phyloP scores from a whole-genome alignment of 2,888 invertebrate genomes.

The Callyntrura guangdongensis region DNA sequence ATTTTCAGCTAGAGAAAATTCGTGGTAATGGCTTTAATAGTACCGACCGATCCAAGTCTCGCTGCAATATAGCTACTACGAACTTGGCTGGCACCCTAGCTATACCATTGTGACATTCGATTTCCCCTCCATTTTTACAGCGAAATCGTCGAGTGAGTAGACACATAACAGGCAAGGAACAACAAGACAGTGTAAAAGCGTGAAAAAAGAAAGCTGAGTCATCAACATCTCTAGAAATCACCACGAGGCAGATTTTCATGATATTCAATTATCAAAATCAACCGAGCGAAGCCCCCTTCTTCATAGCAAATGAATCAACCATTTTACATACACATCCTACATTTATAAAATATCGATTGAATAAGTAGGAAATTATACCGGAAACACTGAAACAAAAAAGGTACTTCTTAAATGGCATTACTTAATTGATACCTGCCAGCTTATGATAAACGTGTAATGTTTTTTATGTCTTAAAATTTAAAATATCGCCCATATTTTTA shows the following conservation, averaged over 20 bases:
- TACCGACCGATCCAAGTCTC: too few relatives aligned
- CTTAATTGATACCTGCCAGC: not conserved
- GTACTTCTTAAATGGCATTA: not conserved
- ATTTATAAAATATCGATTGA: not conserved
- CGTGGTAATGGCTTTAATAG: not conserved
- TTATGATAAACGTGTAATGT: not conserved
- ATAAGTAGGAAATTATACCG: not conserved
- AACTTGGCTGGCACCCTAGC: too few relatives aligned
- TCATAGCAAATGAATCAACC: constrained; percentile 40
- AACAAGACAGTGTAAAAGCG: constrained; percentile 1
- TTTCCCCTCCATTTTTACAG: constrained; percentile 17
- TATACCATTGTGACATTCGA: not conserved
- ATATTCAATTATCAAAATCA: constrained; percentile 68
- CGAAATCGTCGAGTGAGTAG: not conserved
- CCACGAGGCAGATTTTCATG: constrained; percentile 55
- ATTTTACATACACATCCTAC: constrained; percentile 11
- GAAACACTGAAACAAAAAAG: not conserved
- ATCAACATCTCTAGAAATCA: constrained; percentile 8
- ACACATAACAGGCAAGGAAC: not conserved
- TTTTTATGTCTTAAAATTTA: not conserved
- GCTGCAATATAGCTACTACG: too few relatives aligned
- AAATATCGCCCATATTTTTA: not conserved
- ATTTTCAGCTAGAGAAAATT: not conserved
- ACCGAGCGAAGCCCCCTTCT: constrained; percentile 65
- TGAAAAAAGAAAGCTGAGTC: constrained; percentile 60